These are phyloP conservation scores for Poeciliopsis presidionis DNA, from an alignment of 2,797 vertebrate genomes.

Conservation along the genomic window DNA sequence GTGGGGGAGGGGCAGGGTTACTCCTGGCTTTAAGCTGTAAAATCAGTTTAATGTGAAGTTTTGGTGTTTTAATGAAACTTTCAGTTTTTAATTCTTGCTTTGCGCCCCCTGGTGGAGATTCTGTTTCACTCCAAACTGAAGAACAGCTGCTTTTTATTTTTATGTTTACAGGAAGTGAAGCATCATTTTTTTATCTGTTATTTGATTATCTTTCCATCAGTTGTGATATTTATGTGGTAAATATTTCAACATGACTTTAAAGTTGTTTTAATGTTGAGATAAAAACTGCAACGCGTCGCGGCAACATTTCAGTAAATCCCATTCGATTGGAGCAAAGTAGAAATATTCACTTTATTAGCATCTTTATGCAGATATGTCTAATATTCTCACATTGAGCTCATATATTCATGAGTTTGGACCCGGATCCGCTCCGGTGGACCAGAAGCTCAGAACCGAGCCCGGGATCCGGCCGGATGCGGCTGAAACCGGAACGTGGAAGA, in stretches of 20 bases:
- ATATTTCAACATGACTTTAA: background rate
- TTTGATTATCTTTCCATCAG: background rate
- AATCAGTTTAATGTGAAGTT: background rate
- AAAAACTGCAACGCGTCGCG: background rate
- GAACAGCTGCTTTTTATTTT: background rate
- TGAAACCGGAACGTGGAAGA: slow-evolving; percentile 4
- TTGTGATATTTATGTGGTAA: background rate
- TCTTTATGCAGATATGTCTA: background rate
- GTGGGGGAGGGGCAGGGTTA: too few relatives aligned
- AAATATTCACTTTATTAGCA: background rate
- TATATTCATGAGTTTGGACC: background rate
- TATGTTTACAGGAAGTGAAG: background rate
- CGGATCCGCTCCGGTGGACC: background rate
- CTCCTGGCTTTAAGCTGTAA: background rate
- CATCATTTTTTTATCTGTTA: background rate
- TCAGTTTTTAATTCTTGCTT: background rate
- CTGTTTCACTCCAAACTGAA: background rate
- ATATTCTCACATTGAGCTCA: background rate
- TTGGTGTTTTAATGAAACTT: background rate
- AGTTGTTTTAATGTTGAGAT: background rate
- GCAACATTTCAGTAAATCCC: background rate
- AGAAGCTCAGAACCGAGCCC: background rate
- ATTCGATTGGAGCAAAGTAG: background rate
- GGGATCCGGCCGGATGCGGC: background rate
- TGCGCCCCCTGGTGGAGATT: background rate